Conservation (phyloP, 1,140 invertebrate species). For the Diorhabda elongata region DNA sequence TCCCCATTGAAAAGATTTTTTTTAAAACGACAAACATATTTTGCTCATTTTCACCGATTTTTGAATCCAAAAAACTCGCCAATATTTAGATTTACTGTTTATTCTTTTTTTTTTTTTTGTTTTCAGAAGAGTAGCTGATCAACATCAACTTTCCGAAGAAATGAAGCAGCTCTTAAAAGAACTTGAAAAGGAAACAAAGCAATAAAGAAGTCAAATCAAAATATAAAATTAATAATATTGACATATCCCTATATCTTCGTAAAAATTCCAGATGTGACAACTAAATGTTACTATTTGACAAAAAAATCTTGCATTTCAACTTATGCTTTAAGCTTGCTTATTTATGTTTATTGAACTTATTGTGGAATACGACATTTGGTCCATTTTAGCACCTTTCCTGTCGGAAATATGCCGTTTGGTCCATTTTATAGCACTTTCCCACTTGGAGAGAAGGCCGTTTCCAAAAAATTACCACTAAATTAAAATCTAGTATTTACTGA, state of each 20-base stretch:
- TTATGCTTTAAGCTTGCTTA: not conserved
- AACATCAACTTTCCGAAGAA: constrained; percentile 45
- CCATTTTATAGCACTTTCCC: not conserved
- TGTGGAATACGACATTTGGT: constrained; percentile 8
- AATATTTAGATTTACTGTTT: too few species aligned
- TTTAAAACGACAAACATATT: too few species aligned
- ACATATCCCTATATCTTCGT: constrained; percentile 4
- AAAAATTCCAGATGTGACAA: constrained; percentile 11
- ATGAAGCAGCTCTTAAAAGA: constrained; percentile 45
- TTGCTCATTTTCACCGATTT: too few species aligned
- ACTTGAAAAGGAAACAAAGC: constrained; percentile 43
- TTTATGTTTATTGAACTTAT: not conserved
- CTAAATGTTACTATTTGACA: not conserved
- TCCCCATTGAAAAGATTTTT: too few species aligned
- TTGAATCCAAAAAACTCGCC: too few species aligned
- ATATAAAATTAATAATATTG: not conserved
- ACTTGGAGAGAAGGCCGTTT: not conserved
- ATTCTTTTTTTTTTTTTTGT: not conserved
- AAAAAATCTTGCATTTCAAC: not conserved
- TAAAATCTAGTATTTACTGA: constrained; percentile 5
- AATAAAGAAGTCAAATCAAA: constrained; percentile 34
- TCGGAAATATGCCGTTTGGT: constrained; percentile 10
- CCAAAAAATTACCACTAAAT: constrained; percentile 6
- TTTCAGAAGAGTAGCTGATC: constrained; percentile 40
- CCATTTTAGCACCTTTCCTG: constrained; percentile 15